These are phyloP conservation scores for Acrobasis suavella DNA, from an alignment of 2,888 invertebrate species.

Conservation along the genomic window DNA sequence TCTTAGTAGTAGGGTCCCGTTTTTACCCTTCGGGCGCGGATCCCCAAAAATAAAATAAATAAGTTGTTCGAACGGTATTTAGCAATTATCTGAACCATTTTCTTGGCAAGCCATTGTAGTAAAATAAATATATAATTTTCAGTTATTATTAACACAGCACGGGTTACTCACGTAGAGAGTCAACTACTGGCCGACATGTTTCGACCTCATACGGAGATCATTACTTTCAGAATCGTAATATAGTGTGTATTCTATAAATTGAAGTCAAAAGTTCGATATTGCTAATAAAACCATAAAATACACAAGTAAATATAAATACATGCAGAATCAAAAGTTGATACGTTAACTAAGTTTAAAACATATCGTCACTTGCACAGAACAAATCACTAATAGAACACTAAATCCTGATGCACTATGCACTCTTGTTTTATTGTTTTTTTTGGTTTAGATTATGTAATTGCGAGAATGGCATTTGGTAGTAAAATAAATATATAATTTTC, in stretches of 20 bases:
- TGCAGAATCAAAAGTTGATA: neutral
- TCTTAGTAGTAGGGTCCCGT: too few relatives aligned
- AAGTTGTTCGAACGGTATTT: too few relatives aligned
- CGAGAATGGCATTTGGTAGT: constrained; percentile 72
- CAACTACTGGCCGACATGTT: too few relatives aligned
- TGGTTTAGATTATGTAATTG: constrained; percentile 56
- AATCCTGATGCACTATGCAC: constrained; percentile 27
- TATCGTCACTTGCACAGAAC: constrained; percentile 14
- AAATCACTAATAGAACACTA: constrained; percentile 24
- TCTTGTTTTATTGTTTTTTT: constrained; percentile 34
- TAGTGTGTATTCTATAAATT: neutral
- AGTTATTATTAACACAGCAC: too few relatives aligned
- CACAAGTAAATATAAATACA: constrained; percentile 3
- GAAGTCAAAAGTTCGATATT: neutral
- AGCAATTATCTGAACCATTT: too few relatives aligned
- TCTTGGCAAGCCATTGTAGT: too few relatives aligned
- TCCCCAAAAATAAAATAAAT: too few relatives aligned
- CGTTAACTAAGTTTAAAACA: constrained; percentile 9
- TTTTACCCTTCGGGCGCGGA: too few relatives aligned
- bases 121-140: too few relatives aligned
- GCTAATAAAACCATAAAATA: neutral
- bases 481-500: too few relatives aligned
- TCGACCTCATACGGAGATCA: too few relatives aligned
- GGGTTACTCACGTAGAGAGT: too few relatives aligned
- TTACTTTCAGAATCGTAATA: neutral